Base-by-base conservation (phyloP, 2,113 vertebrate genomes). In the Caretta caretta region DNA sequence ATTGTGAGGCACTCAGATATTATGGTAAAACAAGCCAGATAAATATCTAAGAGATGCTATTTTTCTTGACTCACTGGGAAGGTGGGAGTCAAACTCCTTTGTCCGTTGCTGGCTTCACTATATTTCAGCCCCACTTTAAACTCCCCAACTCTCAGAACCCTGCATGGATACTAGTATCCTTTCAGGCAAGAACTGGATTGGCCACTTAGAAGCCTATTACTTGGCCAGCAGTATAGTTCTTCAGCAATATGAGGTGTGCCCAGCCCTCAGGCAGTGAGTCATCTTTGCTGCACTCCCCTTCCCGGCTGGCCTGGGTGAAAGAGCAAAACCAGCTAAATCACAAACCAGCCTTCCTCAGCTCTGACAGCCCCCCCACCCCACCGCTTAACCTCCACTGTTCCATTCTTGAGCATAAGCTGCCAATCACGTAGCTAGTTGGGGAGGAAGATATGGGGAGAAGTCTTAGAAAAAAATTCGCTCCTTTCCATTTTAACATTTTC, bases 331-430 rank as follows among this genome's bases (percentile, higher is more conserved):
- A 4, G 62, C 62, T 69, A 69, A 0, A 12, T 38, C 35, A 62
- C n/a, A 3, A 0, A 7, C 17, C 54, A 24, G 0, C n/a, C 7
- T 8, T 1, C 0, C 6, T 42, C 17, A 38, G 14, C 0, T 2
- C 0, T 31, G 62, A 17, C 62, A n/a, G 4, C 1, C 8, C 31
- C 27, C 29, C 13, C 29, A 35, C 11, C 27, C 59, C 59, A 31
- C 5, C 29, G 16, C 31, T 69, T n/a, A 69, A 19, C 62, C 35
- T 8, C 62, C 16, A 69, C 6, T 16, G 29, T 65, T 65, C 14
- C 62, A 69, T 69, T n/a, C 62, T 69, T 35, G 35, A 19, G 62
- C 16, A 17, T 17, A 65, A 65, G 62, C 16, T 35, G 31, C 62
- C 13, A 35, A n/a, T 17, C 31, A n/a, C 4, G 14, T n/a, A 69